Evolutionary conservation across 2,113 vertebrate species (phyloP).

Genomic region (Sigmodon hispidus): DNA sequence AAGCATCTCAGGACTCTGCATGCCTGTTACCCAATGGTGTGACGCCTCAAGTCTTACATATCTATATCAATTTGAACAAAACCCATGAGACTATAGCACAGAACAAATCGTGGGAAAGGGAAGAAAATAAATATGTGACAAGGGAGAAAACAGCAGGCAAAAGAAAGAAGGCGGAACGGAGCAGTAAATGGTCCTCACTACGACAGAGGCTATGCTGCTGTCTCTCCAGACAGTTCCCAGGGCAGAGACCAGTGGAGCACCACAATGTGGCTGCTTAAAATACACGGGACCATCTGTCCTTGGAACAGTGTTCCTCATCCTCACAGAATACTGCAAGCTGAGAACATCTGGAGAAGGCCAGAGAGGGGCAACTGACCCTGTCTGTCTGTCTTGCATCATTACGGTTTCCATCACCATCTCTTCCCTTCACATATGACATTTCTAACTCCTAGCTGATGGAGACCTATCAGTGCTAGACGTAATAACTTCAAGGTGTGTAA

Average conservation of each 20-base stretch:
- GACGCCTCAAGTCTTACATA: background rate
- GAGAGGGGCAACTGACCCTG: background rate
- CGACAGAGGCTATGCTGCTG: background rate
- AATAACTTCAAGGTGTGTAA: background rate
- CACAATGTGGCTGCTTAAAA: background rate
- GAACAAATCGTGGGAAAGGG: background rate
- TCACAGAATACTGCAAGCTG: background rate
- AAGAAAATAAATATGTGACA: background rate
- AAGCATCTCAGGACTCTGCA: background rate
- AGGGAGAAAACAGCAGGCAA: background rate
- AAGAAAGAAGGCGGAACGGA: background rate
- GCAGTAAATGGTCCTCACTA: background rate
- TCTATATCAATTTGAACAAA: background rate
- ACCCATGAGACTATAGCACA: background rate
- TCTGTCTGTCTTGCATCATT: background rate
- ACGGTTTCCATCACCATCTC: background rate
- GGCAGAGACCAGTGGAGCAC: background rate
- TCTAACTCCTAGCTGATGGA: background rate
- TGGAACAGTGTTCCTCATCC: background rate
- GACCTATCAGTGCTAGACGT: background rate
- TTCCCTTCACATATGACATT: background rate
- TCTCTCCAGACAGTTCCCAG: background rate
- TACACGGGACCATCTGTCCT: background rate
- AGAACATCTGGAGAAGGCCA: background rate
- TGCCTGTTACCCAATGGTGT: accelerated